Evolutionary conservation across 2,113 vertebrate species (phyloP), one percentile per base, ranked within the genome.

Genomic region (Gasterosteus aculeatus): DNA sequence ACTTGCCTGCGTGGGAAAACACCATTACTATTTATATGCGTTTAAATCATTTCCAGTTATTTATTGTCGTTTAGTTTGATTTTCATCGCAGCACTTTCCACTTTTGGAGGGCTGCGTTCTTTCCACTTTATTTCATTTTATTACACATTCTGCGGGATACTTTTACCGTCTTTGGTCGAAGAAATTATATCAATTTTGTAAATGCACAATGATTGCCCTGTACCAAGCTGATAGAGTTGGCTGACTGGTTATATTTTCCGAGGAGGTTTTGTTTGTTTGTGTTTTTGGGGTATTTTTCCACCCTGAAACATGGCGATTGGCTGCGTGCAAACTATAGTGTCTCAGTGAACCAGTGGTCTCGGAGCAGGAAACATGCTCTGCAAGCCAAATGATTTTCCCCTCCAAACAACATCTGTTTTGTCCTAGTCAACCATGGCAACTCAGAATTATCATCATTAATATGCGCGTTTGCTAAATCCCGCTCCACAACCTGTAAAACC

Each of bases 391-490:
- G 49, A 47, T 83, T 90, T 82, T 81, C 53, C 66, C 60, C 63
- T 84, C 78, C 80, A 78, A 86, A 86, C 83, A 49, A 76, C 78
- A 77, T 83, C 86, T 92, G 84, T 88, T 85, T 89, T 90, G 73
- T 83, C 38, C 76, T 69, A 81, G 81, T 80, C 69, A 67, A 85
- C 76, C 81, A 70, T 84, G 64, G 78, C 81, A 84, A 88, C 87
- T 92, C 84, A 60, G 79, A 69, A 77, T 90, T 83, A 85, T 85
- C 81, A 83, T 77, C 71, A 90, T 86, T 90, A 84, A 82, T 82
- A 90, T 81, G 71, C 41, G 19, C 22, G 74, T 74, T 80, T 81
- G 72, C 71, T 69, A 73, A 89, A 87, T 59, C 74, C 78, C 11
- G 35, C 77, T 75, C 44, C 64, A 51, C 74, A 59, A 46, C 65